Percentiles rank a stretch among this genome's conserved stretches.
Conservation (phyloP, 2,113 vertebrate species). For the Eulacestoma nigropectus region DNA sequence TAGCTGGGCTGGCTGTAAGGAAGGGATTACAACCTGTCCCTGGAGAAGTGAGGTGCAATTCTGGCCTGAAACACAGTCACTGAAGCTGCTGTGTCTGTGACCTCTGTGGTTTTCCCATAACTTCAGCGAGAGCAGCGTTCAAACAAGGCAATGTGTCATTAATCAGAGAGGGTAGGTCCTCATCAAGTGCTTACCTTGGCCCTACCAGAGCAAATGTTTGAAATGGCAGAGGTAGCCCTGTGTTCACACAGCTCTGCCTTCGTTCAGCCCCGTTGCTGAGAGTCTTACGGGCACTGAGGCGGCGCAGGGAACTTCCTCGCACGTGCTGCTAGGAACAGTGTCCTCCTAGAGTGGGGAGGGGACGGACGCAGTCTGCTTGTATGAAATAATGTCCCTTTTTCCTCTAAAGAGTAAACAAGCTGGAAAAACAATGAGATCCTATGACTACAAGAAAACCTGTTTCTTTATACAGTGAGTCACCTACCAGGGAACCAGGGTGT, state of each 20-base stretch:
- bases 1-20: background rate
- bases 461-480: background rate
- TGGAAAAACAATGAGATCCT: background rate
- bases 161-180: background rate
- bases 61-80: background rate
- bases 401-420: background rate
- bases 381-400: background rate
- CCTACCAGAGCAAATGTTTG: background rate
- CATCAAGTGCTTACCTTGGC: background rate
- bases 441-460: background rate
- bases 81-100: background rate
- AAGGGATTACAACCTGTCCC: background rate
- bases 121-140: background rate
- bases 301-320: background rate
- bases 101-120: background rate
- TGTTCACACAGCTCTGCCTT: background rate
- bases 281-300: accelerated
- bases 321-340: background rate
- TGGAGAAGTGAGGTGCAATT: background rate
- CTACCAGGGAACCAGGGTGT: background rate
- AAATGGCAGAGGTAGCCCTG: background rate
- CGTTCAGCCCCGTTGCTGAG: background rate
- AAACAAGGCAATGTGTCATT: background rate
- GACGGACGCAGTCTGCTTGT: accelerated
- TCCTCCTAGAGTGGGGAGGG: background rate